phyloP scores from a whole-genome alignment of 2,113 vertebrate genomes.

The Pedionomus torquatus region DNA sequence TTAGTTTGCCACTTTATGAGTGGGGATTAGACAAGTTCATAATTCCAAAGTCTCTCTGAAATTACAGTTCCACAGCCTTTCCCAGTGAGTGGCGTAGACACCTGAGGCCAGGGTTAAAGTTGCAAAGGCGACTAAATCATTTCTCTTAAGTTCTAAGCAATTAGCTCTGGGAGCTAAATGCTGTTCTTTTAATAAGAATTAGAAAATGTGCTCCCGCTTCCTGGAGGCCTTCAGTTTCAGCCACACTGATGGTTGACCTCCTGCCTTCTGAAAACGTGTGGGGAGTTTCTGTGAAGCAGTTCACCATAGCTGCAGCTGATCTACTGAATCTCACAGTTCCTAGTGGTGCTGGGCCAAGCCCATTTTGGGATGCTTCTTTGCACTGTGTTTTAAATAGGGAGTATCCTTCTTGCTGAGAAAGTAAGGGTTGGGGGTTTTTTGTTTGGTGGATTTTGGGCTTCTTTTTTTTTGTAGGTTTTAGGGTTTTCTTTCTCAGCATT shows the following conservation, averaged over 20 bases:
- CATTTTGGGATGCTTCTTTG: neutral
- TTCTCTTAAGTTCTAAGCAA: neutral
- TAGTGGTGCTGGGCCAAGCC: neutral
- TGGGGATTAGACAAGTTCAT: rapidly evolving
- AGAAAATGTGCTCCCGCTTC: neutral
- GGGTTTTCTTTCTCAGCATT: neutral
- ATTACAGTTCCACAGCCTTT: neutral
- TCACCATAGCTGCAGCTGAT: neutral
- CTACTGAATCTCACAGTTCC: neutral
- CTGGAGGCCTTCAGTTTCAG: neutral
- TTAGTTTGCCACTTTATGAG: neutral
- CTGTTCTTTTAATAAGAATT: neutral
- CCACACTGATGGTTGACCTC: neutral
- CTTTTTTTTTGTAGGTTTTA: neutral
- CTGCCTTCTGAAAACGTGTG: neutral
- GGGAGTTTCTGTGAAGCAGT: neutral
- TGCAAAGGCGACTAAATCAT: neutral
- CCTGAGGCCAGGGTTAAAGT: neutral
- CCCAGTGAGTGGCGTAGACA: neutral
- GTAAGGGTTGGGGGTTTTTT: neutral
- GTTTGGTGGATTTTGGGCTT: too few relatives aligned
- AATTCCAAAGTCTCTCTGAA: neutral
- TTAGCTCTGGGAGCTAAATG: neutral
- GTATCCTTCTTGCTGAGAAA: neutral
- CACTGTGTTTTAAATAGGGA: neutral